Evolutionary conservation across 2,797 vertebrate species (phyloP).

Genomic region (Sparus aurata): DNA sequence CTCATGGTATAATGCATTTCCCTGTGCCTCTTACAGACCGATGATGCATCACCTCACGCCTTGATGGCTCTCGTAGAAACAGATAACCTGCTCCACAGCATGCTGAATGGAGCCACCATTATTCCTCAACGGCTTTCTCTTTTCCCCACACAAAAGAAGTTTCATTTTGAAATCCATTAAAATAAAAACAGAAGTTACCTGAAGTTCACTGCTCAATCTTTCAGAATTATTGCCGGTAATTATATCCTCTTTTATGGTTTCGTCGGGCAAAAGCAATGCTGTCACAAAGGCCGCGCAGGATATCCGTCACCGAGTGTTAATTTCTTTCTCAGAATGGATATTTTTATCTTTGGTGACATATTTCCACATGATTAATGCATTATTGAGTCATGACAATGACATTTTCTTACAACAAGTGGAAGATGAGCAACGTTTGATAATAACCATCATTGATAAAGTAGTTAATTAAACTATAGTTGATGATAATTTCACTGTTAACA

Average conservation of each 20-base stretch:
- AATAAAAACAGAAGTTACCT: slow-evolving; percentile 48
- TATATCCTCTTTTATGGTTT: slow-evolving; percentile 24
- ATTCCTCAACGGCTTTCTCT: slow-evolving; percentile 44
- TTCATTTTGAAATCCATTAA: slow-evolving; percentile 23
- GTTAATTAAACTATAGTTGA: too few relatives aligned
- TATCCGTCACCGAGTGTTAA: slow-evolving; percentile 24
- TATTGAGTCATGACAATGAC: not conserved
- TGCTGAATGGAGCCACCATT: slow-evolving; percentile 38
- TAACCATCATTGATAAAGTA: too few relatives aligned
- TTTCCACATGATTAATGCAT: not conserved
- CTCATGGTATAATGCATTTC: slow-evolving; percentile 74
- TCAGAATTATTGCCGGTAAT: slow-evolving; percentile 47
- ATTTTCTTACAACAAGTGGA: not conserved
- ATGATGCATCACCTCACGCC: slow-evolving; percentile 68
- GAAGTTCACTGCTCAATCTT: slow-evolving; percentile 46
- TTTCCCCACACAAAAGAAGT: slow-evolving; percentile 34
- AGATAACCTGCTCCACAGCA: slow-evolving; percentile 64
- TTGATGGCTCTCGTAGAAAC: slow-evolving; percentile 62
- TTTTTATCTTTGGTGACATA: not conserved
- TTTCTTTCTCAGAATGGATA: slow-evolving; percentile 13
- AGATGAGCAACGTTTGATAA: not conserved
- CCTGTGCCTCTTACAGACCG: slow-evolving; percentile 65
- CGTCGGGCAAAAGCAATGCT: slow-evolving; percentile 30
- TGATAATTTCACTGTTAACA: too few relatives aligned
- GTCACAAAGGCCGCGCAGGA: slow-evolving; percentile 34